Conservation (phyloP, 2,797 vertebrate genomes). For the Smutsia gigantea region DNA sequence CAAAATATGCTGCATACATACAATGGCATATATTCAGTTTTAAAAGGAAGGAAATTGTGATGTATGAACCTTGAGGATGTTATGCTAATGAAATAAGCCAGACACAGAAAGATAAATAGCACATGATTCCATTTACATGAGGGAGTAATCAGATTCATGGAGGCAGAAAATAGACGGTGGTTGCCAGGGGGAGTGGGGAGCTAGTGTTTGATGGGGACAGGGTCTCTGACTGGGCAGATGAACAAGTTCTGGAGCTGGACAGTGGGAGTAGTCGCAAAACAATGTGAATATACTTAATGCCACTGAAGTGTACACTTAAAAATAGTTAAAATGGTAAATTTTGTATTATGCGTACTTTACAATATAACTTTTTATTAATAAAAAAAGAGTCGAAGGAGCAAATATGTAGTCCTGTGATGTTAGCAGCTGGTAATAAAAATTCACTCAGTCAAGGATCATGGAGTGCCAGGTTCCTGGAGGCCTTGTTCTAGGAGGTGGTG, state of each 20-base stretch:
- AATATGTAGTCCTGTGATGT: neutral
- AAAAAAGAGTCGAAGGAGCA: neutral
- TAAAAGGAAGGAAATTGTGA: neutral
- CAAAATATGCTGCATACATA: neutral
- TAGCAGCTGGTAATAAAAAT: neutral
- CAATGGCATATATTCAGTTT: neutral
- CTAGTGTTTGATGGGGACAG: neutral
- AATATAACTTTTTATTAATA: neutral
- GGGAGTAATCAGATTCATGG: neutral
- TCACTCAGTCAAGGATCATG: neutral
- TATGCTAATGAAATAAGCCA: neutral
- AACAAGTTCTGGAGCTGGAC: neutral
- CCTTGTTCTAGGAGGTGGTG: neutral
- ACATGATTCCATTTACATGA: neutral
- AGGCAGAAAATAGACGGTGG: neutral
- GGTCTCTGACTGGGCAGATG: neutral
- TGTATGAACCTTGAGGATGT: too few species aligned
- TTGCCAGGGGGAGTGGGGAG: neutral
- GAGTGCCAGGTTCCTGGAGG: too few species aligned
- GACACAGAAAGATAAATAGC: neutral
- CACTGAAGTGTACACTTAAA: neutral
- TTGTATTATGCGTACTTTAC: neutral
- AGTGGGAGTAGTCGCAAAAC: accelerated
- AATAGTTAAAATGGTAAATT: neutral
- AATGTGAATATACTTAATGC: neutral